Evolutionary conservation across 2,113 vertebrate species (phyloP), one percentile per base, ranked within the genome.

Genomic region (Pelvicachromis taeniatus): DNA sequence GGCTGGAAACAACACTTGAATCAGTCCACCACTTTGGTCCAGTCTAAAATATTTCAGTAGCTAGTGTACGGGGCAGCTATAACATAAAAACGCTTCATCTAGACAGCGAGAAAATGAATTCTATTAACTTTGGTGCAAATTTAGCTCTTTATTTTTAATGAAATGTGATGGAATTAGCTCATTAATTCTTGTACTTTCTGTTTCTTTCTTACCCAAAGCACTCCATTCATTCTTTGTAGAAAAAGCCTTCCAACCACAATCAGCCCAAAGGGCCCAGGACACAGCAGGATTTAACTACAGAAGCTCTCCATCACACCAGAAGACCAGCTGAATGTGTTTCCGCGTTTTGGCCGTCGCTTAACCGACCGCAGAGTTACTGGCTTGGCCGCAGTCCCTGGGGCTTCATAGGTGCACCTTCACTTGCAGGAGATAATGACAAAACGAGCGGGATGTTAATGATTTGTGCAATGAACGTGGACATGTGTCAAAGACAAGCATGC

Each of bases 311-410:
- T 84, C 65, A 23, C 53, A 65, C 78, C 48, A 78, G 78, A 87
- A 56, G 53, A 83, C 50, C 91, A 88, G 89, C 83, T 91, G 86
- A 93, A 77, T 2, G 31, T 80, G 58, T 79, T n/a, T 55, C 33
- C 80, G 77, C 55, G 40, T 87, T 88, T 86, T 89, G 89, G 77
- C 65, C 10, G 0, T 7, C n/a, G n/a, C 81, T 52, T 52, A 52
- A 75, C 45, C 45, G 16, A 75, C 45, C 45, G 4, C 70, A 75
- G 70, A 9, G 70, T 7, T 31, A 52, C 70, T 75, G 70, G 70
- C 70, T 45, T 75, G 70, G 26, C n/a, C 26, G 2, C 14, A 45
- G 61, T 87, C 84, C 80, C 89, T 0, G 33, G 54, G 65, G 78
- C 70, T 81, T 53, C 1, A 33, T 9, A 40, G 38, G 31, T 78